Base-by-base conservation (phyloP, 2,888 invertebrate genomes). In the Trichogramma dendrolimi region DNA sequence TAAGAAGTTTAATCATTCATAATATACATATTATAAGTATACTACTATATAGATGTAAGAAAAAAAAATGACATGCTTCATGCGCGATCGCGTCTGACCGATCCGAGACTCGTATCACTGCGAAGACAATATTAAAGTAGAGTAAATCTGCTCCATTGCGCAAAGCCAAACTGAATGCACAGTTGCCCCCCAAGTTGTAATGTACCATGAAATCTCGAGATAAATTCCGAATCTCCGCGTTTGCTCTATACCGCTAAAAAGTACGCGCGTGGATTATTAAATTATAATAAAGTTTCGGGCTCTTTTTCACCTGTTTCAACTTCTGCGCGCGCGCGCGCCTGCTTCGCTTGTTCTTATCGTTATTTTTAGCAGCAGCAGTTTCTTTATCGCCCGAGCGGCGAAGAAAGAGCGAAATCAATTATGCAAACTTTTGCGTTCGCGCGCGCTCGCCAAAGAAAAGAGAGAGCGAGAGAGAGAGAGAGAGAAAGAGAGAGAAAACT, bases 361-460 rank as follows among this genome's bases (percentile, higher is more conserved):
- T 27, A 27, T 27, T 27, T 27, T 27, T 27, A 27, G 27, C 27
- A 27, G 27, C 27, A 27, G 27, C 27, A 27, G 27, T 27, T 27
- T 27, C 27, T 27, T 27, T 27, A 27, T 27, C 27, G 27, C 27
- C 3, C 27, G 27, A 27, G 27, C 27, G 27, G 27, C 27, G 48
- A 43, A 54, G 43, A 48, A 41, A 14, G 14, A 60, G 54, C 56
- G 51, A 53, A 65, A 65, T 62, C 57, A 62, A 65, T 62, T 62
- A 62, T 62, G 60, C 60, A 60, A 65, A 65, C 55, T 65, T 62
- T 61, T 51, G 39, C 48, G 4, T 14, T 48, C 6, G 14, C 51
- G 42, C 42, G 8, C 10, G 27, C n/a, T 48, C 10, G 40, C n/a
- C 52, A 51, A 48, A 55, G 57, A 50, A 40, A 49, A 39, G 40